Percentiles rank a stretch among this genome's conserved stretches.
phyloP scores from a whole-genome alignment of 2,797 vertebrate species.

The Mus spretus region DNA sequence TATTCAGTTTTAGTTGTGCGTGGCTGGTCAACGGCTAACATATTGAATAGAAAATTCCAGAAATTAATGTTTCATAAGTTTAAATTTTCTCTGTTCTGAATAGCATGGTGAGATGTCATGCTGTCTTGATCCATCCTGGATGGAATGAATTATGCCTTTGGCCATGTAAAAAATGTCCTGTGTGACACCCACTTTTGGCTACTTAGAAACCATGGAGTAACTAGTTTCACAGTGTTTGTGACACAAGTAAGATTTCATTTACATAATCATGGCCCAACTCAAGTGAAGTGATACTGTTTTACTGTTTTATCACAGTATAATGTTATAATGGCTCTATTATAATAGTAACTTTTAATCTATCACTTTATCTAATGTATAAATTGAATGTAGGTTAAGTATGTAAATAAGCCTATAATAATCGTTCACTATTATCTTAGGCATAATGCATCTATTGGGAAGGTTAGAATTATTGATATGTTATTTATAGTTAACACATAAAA shows the following conservation, averaged over 20 bases:
- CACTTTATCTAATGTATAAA: not conserved
- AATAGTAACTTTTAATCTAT: not conserved
- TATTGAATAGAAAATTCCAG: not conserved
- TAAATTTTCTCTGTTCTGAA: not conserved
- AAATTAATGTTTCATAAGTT: not conserved
- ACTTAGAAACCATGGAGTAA: not conserved
- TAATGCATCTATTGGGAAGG: no score
- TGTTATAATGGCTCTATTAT: not conserved
- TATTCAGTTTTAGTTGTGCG: not conserved
- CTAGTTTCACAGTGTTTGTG: not conserved
- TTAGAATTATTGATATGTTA: not conserved
- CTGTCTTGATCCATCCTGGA: not conserved
- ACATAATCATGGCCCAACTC: not conserved
- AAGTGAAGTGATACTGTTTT: not conserved
- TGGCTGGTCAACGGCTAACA: not conserved
- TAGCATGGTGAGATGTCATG: not conserved
- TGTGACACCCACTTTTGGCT: not conserved
- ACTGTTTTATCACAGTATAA: not conserved
- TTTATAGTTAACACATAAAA: not conserved
- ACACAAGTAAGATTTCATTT: not conserved
- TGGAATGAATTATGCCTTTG: not conserved
- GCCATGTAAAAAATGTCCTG: not conserved
- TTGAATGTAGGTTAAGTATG: not conserved
- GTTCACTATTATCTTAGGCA: not conserved
- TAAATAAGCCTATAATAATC: not conserved